A percentile compares a stretch with the other conserved stretches of the same genome.
phyloP scores from a whole-genome alignment of 2,113 vertebrate species.

The Oxyruncus cristatus region DNA sequence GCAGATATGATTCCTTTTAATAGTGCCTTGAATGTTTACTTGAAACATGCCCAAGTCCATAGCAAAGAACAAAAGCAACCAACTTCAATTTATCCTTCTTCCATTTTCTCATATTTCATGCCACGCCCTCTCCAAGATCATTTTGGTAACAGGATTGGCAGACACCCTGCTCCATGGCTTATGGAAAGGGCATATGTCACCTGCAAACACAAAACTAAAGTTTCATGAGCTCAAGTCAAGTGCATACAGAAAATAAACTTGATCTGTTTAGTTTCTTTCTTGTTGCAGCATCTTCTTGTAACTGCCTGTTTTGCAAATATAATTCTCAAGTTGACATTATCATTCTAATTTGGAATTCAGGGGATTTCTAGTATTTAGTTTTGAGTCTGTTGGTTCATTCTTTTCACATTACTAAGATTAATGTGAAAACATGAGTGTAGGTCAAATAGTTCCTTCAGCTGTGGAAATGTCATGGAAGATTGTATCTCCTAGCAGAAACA shows the following conservation, averaged over 20 bases:
- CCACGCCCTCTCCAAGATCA: background rate
- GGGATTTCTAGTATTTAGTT: slow-evolving; percentile 49
- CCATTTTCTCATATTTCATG: background rate
- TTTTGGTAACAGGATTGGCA: background rate
- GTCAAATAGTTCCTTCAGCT: slow-evolving; percentile 20
- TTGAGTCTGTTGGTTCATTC: slow-evolving; percentile 34
- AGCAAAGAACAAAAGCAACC: background rate
- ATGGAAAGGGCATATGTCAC: background rate
- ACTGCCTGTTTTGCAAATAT: background rate
- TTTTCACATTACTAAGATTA: slow-evolving; percentile 22
- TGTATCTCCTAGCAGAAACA: background rate
- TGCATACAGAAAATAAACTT: background rate
- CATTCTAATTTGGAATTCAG: slow-evolving; percentile 1
- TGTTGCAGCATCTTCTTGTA: background rate
- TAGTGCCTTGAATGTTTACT: background rate
- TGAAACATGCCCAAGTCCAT: background rate
- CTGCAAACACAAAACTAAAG: background rate
- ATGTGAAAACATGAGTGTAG: slow-evolving; percentile 7
- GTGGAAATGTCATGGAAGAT: background rate
- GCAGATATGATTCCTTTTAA: background rate
- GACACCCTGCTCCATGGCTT: background rate
- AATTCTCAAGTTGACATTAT: slow-evolving; percentile 1
- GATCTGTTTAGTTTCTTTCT: background rate
- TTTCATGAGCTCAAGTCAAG: background rate
- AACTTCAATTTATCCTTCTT: background rate